Base-by-base conservation (phyloP, 1,140 invertebrate species). In the Drosophila micromelanica region DNA sequence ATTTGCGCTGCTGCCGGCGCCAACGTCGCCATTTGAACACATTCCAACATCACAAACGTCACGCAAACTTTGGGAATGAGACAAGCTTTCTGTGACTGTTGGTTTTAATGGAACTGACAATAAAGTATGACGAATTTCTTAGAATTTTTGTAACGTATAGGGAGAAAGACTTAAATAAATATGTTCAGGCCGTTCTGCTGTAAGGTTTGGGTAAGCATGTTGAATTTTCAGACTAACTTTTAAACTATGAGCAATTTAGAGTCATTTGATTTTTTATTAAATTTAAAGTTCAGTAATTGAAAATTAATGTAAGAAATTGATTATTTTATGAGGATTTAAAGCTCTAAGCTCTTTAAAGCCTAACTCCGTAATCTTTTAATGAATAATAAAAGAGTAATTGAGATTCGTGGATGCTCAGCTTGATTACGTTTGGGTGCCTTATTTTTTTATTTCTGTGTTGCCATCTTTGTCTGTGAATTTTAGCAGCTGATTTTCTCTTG, bases 401-500 rank as follows among this genome's bases (percentile, higher is more conserved):
- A 2, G 15, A 12, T 40, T 59, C 63, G 45, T 15, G 23, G 32
- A 59, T 48, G 2, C n/a, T 20, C 52, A n/a, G 2, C 8, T n/a
- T 51, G 45, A 48, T 52, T 51, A 52, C 9, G 49, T 35, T 60
- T 37, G 1, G 13, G 27, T 20, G 63, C 35, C 65, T 72, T 75
- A 52, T 59, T 55, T 65, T 51, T 71, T 70, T 27, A 35, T 61
- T 68, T 69, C 67, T 73, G 48, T 35, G 51, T 30, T 40, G 46
- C 17, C 35, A 17, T 37, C 59, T 56, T 57, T 56, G 62, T 73
- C 84, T 87, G 84, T 84, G 84, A 87, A 87, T 87, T 87, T 68
- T 49, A 87, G 84, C 84, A 87, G 84, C 84, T 87, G 84, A 87
- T 76, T 79, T 71, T 71, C 27, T 35, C 45, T 48, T 68, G 78